Conservation (phyloP, 2,888 invertebrate genomes). For the Lissonota sp. region DNA sequence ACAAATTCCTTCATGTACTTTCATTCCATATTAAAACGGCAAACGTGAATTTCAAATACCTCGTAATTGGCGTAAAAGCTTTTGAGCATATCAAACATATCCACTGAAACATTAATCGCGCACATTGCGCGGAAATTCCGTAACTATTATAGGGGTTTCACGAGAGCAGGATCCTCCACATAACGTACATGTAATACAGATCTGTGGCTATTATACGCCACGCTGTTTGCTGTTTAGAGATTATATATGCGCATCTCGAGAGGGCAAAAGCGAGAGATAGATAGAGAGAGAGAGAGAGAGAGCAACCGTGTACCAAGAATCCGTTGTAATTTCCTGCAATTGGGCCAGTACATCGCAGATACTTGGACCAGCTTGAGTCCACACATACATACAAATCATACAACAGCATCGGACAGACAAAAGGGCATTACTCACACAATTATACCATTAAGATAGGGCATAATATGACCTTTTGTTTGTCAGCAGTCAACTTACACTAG, state of each 20-base stretch:
- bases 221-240: conserved; percentile 24
- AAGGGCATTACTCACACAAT: no score
- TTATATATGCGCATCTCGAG: conserved; percentile 25
- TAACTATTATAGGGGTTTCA: conserved; percentile 12
- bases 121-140: conserved; percentile 6
- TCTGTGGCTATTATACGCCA: conserved; percentile 12
- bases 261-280: conserved; percentile 8
- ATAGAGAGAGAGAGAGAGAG: conserved; percentile 3
- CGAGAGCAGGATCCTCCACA: neutral
- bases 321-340: conserved; percentile 63
- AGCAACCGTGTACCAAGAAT: conserved; percentile 56
- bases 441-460: neutral
- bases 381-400: conserved; percentile 24
- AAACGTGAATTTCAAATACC: no score
- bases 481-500: neutral
- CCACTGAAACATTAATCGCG: no score
- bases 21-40: no score
- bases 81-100: no score
- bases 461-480: neutral
- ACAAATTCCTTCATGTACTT: no score
- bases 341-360: conserved; percentile 51
- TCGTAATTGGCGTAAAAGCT: no score
- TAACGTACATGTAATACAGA: conserved; percentile 6
- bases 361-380: conserved; percentile 10
- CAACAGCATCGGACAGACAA: neutral